Conservation (phyloP, 2,888 invertebrate species). For the Pharmacophagus antenor region DNA sequence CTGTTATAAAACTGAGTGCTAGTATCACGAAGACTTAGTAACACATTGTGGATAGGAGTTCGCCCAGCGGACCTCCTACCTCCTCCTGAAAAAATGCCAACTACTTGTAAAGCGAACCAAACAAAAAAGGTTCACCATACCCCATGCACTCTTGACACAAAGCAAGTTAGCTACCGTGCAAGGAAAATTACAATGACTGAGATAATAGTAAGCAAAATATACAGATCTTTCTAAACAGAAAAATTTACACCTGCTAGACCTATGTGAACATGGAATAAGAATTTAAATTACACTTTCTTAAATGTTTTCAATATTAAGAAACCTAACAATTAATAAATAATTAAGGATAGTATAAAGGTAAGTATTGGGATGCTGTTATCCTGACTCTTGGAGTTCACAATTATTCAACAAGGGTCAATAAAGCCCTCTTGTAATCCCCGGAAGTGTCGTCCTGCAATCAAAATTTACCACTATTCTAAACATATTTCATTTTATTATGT, state of each 20-base stretch:
- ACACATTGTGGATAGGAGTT: constrained; percentile 83
- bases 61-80: constrained; percentile 82
- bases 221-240: constrained; percentile 68
- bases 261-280: constrained; percentile 45
- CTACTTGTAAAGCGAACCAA: constrained; percentile 60
- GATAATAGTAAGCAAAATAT: constrained; percentile 70
- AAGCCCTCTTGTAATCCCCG: constrained; percentile 95
- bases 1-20: constrained; percentile 46
- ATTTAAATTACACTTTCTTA: background rate
- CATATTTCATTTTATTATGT: constrained; percentile 29
- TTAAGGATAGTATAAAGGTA: constrained; percentile 54
- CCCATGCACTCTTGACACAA: constrained; percentile 58
- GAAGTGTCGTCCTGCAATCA: constrained; percentile 93
- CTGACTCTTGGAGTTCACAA: constrained; percentile 47
- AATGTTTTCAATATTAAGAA: constrained; percentile 39
- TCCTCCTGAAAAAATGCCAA: constrained; percentile 84
- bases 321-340: constrained; percentile 71
- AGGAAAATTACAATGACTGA: constrained; percentile 61
- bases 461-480: constrained; percentile 63
- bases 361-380: constrained; percentile 53
- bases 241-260: constrained; percentile 55
- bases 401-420: constrained; percentile 90
- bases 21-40: constrained; percentile 69
- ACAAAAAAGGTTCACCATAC: constrained; percentile 42
- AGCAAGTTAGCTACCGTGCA: constrained; percentile 73